These are phyloP conservation scores for Brachionichthys hirsutus DNA, from an alignment of 2,113 vertebrate genomes.

Conservation along the genomic window DNA sequence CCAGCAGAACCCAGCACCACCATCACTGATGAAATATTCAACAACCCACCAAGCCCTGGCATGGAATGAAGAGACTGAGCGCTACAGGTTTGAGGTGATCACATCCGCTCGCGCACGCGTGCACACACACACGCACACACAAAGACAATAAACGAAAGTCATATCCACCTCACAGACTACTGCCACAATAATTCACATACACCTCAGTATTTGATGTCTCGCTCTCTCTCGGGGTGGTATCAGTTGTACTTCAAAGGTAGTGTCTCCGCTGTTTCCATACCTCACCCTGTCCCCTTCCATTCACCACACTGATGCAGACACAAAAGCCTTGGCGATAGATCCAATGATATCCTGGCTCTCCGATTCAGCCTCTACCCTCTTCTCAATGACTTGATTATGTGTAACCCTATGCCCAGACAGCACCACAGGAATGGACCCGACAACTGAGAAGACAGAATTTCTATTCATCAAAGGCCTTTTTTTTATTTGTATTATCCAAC, in stretches of 20 bases:
- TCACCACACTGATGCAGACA: conserved; percentile 47
- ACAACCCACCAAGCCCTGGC: conserved; percentile 36
- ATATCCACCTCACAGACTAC: conserved; percentile 5
- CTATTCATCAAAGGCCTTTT: conserved; percentile 29
- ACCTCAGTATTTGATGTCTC: conserved; percentile 46
- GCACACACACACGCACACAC: conserved; percentile 6
- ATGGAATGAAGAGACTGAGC: conserved; percentile 21
- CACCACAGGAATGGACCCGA: conserved; percentile 41
- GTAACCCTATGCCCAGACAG: conserved; percentile 58
- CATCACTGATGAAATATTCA: conserved; percentile 56
- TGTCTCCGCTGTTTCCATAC: conserved; percentile 67
- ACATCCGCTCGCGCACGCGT: conserved; percentile 4
- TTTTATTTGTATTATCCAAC: not conserved
- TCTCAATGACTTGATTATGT: conserved; percentile 60
- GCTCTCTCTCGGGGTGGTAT: conserved; percentile 51
- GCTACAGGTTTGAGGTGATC: conserved; percentile 30
- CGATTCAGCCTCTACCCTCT: conserved; percentile 57
- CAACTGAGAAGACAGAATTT: conserved; percentile 35
- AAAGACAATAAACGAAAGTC: not conserved
- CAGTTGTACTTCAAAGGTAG: conserved; percentile 63
- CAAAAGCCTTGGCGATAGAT: conserved; percentile 55
- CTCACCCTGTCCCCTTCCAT: conserved; percentile 34
- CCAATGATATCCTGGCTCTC: conserved; percentile 49
- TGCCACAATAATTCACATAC: conserved; percentile 20
- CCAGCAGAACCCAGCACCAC: conserved; percentile 30